These are phyloP conservation scores for Aromia moschata DNA, from an alignment of 2,888 invertebrate species.

Conservation along the genomic window DNA sequence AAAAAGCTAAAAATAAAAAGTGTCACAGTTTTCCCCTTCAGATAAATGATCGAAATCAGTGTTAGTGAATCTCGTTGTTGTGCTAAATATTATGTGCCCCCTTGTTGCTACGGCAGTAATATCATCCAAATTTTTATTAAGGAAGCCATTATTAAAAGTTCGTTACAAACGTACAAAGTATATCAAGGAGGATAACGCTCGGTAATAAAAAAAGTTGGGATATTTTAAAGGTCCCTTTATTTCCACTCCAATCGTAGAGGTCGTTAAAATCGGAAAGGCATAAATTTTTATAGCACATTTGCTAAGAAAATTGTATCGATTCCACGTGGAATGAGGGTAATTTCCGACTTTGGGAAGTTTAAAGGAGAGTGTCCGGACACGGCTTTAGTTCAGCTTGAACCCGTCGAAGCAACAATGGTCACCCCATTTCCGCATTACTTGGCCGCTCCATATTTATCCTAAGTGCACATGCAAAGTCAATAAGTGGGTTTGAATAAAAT, in stretches of 20 bases:
- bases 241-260: slow-evolving; percentile 42
- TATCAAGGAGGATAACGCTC: slow-evolving; percentile 27
- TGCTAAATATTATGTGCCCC: slow-evolving; percentile 2
- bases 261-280: slow-evolving; percentile 55
- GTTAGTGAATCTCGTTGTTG: background rate
- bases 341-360: slow-evolving; percentile 49
- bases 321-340: slow-evolving; percentile 50
- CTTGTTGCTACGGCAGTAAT: slow-evolving; percentile 9
- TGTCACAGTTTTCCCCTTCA: no score
- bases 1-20: no score
- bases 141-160: slow-evolving; percentile 36
- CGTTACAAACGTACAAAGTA: slow-evolving; percentile 34
- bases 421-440: slow-evolving; percentile 54
- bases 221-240: slow-evolving; percentile 44
- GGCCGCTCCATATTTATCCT: slow-evolving; percentile 14
- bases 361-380: slow-evolving; percentile 47
- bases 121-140: slow-evolving; percentile 32
- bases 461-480: slow-evolving; percentile 17
- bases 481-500: background rate
- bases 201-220: slow-evolving; percentile 31
- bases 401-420: slow-evolving; percentile 54
- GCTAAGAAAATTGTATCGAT: slow-evolving; percentile 57
- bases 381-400: slow-evolving; percentile 19
- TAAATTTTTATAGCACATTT: slow-evolving; percentile 57
- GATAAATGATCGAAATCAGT: no score